Base-by-base conservation (phyloP, 2,888 invertebrate genomes). In the Metacarcinus magister region DNA sequence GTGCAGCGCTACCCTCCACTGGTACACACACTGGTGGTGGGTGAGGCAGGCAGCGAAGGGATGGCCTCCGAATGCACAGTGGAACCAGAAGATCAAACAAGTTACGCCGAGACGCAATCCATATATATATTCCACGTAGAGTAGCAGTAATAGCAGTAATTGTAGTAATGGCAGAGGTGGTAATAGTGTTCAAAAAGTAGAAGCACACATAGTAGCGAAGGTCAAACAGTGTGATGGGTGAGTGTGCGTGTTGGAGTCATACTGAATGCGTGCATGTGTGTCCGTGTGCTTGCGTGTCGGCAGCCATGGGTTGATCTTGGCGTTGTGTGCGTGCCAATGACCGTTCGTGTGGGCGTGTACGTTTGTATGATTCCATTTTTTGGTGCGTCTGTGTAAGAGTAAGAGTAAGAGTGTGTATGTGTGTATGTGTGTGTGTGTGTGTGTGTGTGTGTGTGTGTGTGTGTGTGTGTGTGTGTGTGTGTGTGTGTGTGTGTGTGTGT, bases 241-340 rank as follows among this genome's bases (percentile, higher is more conserved):
- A 13, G 87, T 39, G 39, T 87, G 87, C 87, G 39, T 87, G 87
- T 39, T 39, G 87, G 1, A 19, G 87, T 87, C 32, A 39, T 87
- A 32, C 39, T 75, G 75, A 28, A 67, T 75, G 75, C 67, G 75
- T 93, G 67, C 67, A 67, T 93, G 93, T 93, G 75, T 39, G 60
- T 93, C 23, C 32, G 48, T 93, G 93, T 93, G 93, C 44, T 46
- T 93, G 93, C 48, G 93, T 93, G 93, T 91, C 48, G 39, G 39
- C 87, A 16, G 16, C 87, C 87, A 87, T 87, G 87, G 39, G 39
- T 87, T 87, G 87, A 87, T 87, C 87, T 39, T 39, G 87, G 87
- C 87, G 39, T 87, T n/a, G 87, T 91, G 46, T 91, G 93, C 60
- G 60, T 60, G 60, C 60, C 39, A 48, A 60, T 60, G 93, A 32